phyloP scores from a whole-genome alignment of 2,888 invertebrate genomes.

The Melinaea menophilus region DNA sequence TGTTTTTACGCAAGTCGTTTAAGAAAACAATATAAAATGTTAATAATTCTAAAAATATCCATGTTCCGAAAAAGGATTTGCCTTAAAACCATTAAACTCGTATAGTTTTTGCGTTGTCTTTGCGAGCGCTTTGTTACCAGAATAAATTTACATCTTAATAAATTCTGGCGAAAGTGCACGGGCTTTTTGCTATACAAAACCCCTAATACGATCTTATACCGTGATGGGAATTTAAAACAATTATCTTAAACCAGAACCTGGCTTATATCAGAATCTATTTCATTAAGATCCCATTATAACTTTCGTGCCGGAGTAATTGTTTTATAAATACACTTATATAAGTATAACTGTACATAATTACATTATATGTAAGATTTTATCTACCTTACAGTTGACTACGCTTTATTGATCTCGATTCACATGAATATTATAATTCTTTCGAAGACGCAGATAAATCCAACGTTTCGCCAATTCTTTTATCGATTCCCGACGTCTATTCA shows the following conservation, averaged over 20 bases:
- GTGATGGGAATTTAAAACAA: constrained; percentile 52
- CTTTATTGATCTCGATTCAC: constrained; percentile 20
- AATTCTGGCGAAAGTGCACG: constrained; percentile 51
- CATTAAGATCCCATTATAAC: constrained; percentile 26
- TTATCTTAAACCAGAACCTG: constrained; percentile 29
- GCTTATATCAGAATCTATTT: constrained; percentile 33
- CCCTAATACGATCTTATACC: constrained; percentile 59
- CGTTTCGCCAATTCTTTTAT: constrained; percentile 39
- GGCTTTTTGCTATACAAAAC: constrained; percentile 54
- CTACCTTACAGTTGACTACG: constrained; percentile 3
- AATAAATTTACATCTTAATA: constrained; percentile 74
- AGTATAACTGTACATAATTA: not conserved
- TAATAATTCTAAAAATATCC: not conserved
- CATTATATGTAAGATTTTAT: constrained; percentile 4
- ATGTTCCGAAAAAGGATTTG: constrained; percentile 13
- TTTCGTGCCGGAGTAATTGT: not conserved
- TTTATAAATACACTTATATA: not conserved
- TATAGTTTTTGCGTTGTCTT: constrained; percentile 60
- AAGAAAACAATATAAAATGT: constrained; percentile 4
- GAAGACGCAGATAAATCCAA: constrained; percentile 33
- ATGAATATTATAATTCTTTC: constrained; percentile 35
- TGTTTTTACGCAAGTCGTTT: not conserved
- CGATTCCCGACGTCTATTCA: constrained; percentile 37
- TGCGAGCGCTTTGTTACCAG: constrained; percentile 54
- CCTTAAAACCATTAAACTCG: constrained; percentile 37